phyloP scores from a whole-genome alignment of 2,113 vertebrate genomes.

The Sturnus vulgaris region DNA sequence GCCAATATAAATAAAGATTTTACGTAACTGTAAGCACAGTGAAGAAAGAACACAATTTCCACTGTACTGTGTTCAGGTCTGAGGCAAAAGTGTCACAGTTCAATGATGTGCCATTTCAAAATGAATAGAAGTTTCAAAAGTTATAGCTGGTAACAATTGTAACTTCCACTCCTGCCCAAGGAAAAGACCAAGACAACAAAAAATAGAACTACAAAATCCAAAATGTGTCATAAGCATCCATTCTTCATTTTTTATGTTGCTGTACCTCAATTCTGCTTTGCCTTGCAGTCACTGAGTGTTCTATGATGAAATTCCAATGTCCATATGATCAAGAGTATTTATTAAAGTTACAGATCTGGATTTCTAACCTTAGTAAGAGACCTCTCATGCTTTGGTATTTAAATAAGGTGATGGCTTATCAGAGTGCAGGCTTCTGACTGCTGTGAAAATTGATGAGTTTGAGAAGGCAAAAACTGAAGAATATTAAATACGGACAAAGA shows the following conservation, averaged over 20 bases:
- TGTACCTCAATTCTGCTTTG: neutral
- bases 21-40: neutral
- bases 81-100: neutral
- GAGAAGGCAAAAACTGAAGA: neutral
- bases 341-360: neutral
- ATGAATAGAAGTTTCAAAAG: neutral
- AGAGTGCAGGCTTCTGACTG: neutral
- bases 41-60: neutral
- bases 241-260: neutral
- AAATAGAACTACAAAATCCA: neutral
- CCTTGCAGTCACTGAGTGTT: neutral
- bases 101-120: neutral
- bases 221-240: neutral
- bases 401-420: neutral
- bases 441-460: neutral
- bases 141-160: neutral
- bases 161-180: neutral
- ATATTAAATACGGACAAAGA: neutral
- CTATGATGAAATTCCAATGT: neutral
- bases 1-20: neutral
- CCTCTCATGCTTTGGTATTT: accelerated
- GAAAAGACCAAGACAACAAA: neutral
- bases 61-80: neutral
- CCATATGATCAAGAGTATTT: neutral
- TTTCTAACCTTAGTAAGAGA: neutral